Conservation (phyloP, 1,140 invertebrate genomes). For the Pseudomyrmex sp. region DNA sequence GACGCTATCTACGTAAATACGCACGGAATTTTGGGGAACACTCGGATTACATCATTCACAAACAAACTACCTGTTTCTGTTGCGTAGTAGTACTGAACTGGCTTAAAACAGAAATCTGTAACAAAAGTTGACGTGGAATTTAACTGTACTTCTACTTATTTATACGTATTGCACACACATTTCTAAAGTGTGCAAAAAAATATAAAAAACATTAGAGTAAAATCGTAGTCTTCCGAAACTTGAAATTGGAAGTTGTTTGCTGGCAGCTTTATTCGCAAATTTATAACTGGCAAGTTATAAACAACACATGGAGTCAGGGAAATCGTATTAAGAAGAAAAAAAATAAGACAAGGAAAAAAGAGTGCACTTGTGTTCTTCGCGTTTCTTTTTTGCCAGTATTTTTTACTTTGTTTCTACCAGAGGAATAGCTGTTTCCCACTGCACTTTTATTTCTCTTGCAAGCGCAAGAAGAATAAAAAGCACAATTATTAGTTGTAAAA, state of each 20-base stretch:
- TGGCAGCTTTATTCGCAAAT: slow-evolving; percentile 1
- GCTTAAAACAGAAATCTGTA: slow-evolving; percentile 18
- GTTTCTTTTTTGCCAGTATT: background rate
- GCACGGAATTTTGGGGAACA: too few species aligned
- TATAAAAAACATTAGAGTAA: background rate
- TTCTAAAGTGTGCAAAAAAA: too few species aligned
- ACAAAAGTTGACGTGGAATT: slow-evolving; percentile 13
- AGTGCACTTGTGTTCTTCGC: background rate
- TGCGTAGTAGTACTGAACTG: background rate
- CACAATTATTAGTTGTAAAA: background rate
- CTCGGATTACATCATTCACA: background rate
- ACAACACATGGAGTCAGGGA: slow-evolving; percentile 28
- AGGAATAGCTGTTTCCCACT: background rate
- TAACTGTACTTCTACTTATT: background rate
- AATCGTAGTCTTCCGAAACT: background rate
- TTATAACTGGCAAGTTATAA: slow-evolving; percentile 8
- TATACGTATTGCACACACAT: background rate
- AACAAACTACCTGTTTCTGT: background rate
- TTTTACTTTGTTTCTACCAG: slow-evolving; percentile 12
- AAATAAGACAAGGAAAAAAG: background rate
- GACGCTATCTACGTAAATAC: too few species aligned
- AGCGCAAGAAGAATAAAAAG: background rate
- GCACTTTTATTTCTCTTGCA: background rate
- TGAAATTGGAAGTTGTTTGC: slow-evolving; percentile 32
- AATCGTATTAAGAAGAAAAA: background rate